Evolutionary conservation across 2,113 vertebrate species (phyloP).

Genomic region (Choloepus hoffmanni): DNA sequence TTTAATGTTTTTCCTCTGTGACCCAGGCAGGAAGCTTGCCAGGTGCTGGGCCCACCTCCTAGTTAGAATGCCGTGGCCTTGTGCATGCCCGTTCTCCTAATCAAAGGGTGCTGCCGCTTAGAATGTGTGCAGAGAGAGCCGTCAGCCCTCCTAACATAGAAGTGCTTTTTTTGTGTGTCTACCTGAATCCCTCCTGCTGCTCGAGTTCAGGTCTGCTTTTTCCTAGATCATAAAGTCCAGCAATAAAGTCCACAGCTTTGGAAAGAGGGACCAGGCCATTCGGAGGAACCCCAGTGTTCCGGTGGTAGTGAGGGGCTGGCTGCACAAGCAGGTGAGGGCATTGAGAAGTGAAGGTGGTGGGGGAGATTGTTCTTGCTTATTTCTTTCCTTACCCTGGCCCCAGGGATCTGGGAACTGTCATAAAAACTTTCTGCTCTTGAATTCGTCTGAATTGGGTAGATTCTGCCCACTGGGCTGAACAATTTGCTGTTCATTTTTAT

Average conservation of each 20-base stretch:
- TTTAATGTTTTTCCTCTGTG: constrained; percentile 13
- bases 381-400: neutral
- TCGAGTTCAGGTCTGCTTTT: constrained; percentile 55
- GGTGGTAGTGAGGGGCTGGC: constrained; percentile 97
- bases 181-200: neutral
- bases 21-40: neutral
- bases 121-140: neutral
- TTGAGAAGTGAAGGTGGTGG: neutral
- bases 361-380: neutral
- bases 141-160: neutral
- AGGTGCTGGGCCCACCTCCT: neutral
- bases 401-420: neutral
- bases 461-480: neutral
- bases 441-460: neutral
- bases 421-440: neutral
- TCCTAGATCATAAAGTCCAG: constrained; percentile 89
- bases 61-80: neutral
- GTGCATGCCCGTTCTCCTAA: neutral
- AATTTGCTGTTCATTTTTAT: neutral
- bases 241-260: constrained; percentile 96
- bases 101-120: neutral
- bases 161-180: neutral
- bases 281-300: constrained; percentile 96
- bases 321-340: constrained; percentile 95
- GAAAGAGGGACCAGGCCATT: constrained; percentile 97